Evolutionary conservation across 2,113 vertebrate genomes (phyloP).

Genomic region (Anser cygnoides): DNA sequence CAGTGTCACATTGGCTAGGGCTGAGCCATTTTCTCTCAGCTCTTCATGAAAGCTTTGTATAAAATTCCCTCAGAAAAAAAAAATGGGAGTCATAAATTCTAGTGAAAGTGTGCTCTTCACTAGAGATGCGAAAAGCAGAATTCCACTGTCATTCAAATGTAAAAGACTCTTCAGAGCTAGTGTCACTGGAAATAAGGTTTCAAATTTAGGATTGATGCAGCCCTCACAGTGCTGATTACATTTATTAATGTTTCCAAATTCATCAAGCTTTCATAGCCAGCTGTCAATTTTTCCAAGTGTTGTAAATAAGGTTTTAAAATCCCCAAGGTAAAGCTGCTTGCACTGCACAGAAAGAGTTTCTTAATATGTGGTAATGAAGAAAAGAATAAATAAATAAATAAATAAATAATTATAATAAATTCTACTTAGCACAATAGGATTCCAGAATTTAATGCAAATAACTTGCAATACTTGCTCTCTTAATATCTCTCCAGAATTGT

Average conservation of each 20-base stretch:
- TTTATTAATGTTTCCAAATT: neutral
- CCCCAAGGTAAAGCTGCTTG: neutral
- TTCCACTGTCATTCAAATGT: neutral
- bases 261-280: neutral
- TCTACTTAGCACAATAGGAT: neutral
- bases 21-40: neutral
- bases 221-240: neutral
- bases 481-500: neutral
- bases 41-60: neutral
- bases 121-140: neutral
- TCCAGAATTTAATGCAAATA: neutral
- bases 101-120: neutral
- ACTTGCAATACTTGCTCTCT: neutral
- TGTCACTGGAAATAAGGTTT: neutral
- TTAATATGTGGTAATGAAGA: neutral
- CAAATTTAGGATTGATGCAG: neutral
- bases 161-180: neutral
- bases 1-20: fast-evolving
- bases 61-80: neutral
- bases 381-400: neutral
- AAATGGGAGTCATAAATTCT: neutral
- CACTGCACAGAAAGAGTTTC: neutral
- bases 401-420: neutral
- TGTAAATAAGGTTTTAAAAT: neutral
- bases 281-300: neutral